Conservation (phyloP, 1,140 invertebrate species). For the Scaptomyza graminum region DNA sequence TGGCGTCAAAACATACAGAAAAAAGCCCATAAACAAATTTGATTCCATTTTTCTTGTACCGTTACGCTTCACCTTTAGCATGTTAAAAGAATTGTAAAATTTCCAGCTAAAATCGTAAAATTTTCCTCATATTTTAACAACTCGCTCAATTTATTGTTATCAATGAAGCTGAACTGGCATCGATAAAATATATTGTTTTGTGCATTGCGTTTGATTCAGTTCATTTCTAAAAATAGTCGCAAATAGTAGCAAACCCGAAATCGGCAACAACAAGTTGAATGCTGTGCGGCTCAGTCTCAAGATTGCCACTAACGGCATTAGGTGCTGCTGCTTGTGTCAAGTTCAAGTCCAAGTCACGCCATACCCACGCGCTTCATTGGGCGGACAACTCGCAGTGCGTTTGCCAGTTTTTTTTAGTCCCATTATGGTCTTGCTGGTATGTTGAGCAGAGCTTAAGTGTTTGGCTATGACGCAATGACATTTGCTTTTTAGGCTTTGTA, state of each 20-base stretch:
- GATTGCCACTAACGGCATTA: slow-evolving; percentile 4
- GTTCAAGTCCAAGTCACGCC: slow-evolving; percentile 8
- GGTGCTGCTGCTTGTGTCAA: slow-evolving; percentile 34
- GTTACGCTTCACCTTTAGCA: no score
- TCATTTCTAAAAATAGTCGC: slow-evolving; percentile 45
- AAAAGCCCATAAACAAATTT: no score
- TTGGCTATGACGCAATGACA: slow-evolving; percentile 30
- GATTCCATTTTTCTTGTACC: no score
- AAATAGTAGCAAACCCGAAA: slow-evolving; percentile 7
- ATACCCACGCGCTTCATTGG: slow-evolving; percentile 53
- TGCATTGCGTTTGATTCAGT: neutral
- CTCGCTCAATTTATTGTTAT: neutral
- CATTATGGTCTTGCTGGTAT: slow-evolving; percentile 17
- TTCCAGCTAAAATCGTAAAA: no score
- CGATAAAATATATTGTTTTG: no score
- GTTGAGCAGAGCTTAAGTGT: slow-evolving; percentile 10
- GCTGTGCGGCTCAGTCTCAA: neutral
- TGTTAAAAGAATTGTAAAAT: no score
- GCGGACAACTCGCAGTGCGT: slow-evolving; percentile 8
- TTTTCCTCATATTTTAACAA: no score
- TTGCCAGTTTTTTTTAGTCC: slow-evolving; percentile 1
- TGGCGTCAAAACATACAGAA: no score
- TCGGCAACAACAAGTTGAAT: slow-evolving; percentile 18
- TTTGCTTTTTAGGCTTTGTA: slow-evolving; percentile 3
- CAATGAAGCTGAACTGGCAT: neutral